These are phyloP conservation scores for Enteromius unitaeniatus DNA, from an alignment of 2,797 vertebrate species.

Conservation along the genomic window DNA sequence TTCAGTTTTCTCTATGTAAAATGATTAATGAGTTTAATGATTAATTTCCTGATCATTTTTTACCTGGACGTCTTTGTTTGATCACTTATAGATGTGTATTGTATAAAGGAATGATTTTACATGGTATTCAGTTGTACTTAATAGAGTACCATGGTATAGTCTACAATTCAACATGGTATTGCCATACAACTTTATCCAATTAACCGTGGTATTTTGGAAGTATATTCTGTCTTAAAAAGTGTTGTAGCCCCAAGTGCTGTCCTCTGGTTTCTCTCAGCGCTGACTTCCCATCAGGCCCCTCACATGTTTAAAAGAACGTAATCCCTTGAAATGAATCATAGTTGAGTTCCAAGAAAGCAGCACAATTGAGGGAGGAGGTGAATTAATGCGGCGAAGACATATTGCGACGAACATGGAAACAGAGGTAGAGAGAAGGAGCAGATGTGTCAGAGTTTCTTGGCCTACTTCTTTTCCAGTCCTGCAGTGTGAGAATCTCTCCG, in stretches of 20 bases:
- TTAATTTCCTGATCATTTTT: background rate
- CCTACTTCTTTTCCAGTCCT: constrained; percentile 55
- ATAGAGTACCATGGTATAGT: background rate
- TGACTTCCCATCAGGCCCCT: constrained; percentile 45
- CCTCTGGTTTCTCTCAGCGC: constrained; percentile 46
- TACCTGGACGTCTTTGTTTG: background rate
- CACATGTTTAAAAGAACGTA: constrained; percentile 59
- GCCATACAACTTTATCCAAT: background rate
- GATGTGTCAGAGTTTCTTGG: constrained; percentile 63
- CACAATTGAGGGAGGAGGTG: constrained; percentile 37
- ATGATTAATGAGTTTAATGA: background rate
- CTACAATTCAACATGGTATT: background rate
- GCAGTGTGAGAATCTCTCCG: constrained; percentile 59
- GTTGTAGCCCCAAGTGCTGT: constrained; percentile 6
- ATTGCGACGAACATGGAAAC: constrained; percentile 54
- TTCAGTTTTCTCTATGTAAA: background rate
- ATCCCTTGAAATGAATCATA: constrained; percentile 60
- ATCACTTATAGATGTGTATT: background rate
- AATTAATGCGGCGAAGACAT: constrained; percentile 35
- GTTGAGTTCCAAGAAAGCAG: constrained; percentile 34
- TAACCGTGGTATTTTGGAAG: background rate
- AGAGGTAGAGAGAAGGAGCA: constrained; percentile 45
- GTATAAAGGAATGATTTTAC: background rate
- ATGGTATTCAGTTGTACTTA: background rate
- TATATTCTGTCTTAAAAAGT: constrained; percentile 1